Evolutionary conservation across 2,113 vertebrate species (phyloP), one percentile per base, ranked within the genome.

Genomic region (Shinisaurus crocodilurus): DNA sequence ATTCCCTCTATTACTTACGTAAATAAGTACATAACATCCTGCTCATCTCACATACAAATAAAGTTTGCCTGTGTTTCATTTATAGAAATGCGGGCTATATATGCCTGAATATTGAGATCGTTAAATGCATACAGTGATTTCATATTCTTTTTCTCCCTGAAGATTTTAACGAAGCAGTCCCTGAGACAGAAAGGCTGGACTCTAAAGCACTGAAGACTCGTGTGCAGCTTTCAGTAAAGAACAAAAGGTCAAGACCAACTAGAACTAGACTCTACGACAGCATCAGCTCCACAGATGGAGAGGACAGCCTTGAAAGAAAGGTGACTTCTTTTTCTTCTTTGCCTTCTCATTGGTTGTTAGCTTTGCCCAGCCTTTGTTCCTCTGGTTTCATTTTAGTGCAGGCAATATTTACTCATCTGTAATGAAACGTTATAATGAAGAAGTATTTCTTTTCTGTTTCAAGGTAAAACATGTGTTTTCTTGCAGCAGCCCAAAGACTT

Each of bases 271-370:
- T 96, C 3, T 97, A 96, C 43, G 98, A 98, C 57, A 98, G 98
- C 90, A 94, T 98, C 96, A 98, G 98, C 86, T 99, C 98, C 2
- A 97, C 97, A 20, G 98, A 99, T 63, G 92, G 98, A 98, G 96
- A 99, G 95, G 98, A 99, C 94, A 95, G 97, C 97, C 96, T 97
- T 13, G 96, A 98, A 89, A 93, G 95, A 90, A 98, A 97, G 98
- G 98, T 98, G 95, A 97, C 96, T 85, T 86, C 16, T 45, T 85
- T 85, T 34, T 50, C 18, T 37, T 72, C 43, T 6, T 48, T 12
- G 18, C 5, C 32, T 69, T 70, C 70, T 57, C 50, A 60, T n/a
- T 23, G 40, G 23, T 50, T 86, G 2, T 89, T 91, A 23, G 63
- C 77, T 88, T 34, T 90, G 6, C 89, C 54, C n/a, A 15, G 54